Evolutionary conservation across 2,888 invertebrate genomes (phyloP), one percentile per base, ranked within the genome.

Genomic region (Byasa hedistus): DNA sequence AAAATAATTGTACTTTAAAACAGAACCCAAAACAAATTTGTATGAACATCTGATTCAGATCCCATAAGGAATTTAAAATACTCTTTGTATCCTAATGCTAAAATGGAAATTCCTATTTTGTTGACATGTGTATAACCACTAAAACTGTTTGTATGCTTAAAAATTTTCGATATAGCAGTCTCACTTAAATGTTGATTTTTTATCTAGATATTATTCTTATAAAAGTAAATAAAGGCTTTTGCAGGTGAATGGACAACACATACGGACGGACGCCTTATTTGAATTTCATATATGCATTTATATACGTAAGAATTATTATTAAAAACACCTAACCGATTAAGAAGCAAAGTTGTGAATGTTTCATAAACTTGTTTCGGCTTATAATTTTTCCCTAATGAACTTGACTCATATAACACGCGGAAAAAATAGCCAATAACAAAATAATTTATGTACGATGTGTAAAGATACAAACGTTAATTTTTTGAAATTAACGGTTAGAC

Each of bases 1-100:
- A 76, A 75, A 71, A 75, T 75, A 75, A 77, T 77, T 73, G 73
- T 75, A 76, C 74, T 72, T 72, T 70, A 68, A 71, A 73, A 74
- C 74, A 74, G 74, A 72, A 72, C 73, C 73, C 74, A 68, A 71
- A 54, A 66, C 54, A 64, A 65, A 76, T 75, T 75, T 76, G 74
- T 75, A 56, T 66, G 32, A 57, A 69, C 64, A 73, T 73, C 70
- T 70, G 73, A 72, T 76, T 66, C 68, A 69, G 71, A 68, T 60
- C 56, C 63, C 52, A 60, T 12, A 19, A 48, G 3, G 48, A 19
- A n/a, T 5, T n/a, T 48, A 48, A 12, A 1, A 48, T 7, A 48
- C n/a, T 4, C 1, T 39, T 48, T 48, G 39, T 39, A 12, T 39
- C 39, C 15, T 39, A 15, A 39, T 32, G 12, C 39, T 3, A 39